These are phyloP conservation scores for Drosophila recens DNA, from an alignment of 2,888 invertebrate genomes.

Conservation along the genomic window DNA sequence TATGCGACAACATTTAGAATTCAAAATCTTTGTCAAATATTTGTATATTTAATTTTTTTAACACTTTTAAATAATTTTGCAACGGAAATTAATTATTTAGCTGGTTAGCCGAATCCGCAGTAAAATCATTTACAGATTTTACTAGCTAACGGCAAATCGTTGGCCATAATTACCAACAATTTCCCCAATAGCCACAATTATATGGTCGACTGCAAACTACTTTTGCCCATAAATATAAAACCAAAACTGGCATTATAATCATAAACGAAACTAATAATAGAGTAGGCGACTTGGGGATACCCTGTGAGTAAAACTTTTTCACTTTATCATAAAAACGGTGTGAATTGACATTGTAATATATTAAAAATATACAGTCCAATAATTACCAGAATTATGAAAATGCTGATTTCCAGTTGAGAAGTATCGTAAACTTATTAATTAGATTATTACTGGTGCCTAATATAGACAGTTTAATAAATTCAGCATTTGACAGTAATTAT, in stretches of 20 bases:
- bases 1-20: neutral
- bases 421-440: neutral
- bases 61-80: neutral
- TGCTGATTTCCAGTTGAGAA: too few species aligned
- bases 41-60: neutral
- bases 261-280: slow-evolving; percentile 3
- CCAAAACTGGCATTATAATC: slow-evolving; percentile 50
- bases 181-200: slow-evolving; percentile 33
- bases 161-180: slow-evolving; percentile 43
- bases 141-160: slow-evolving; percentile 14
- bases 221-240: slow-evolving; percentile 59
- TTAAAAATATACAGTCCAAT: too few species aligned
- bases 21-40: neutral
- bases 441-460: neutral
- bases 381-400: too few species aligned
- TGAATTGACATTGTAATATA: too few species aligned
- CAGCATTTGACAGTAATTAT: neutral
- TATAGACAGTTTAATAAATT: too few species aligned
- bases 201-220: slow-evolving; percentile 25
- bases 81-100: slow-evolving; percentile 28
- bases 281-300: neutral
- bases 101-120: neutral
- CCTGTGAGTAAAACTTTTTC: neutral
- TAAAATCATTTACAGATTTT: slow-evolving; percentile 30
- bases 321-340: too few species aligned